Evolutionary conservation across 2,113 vertebrate genomes (phyloP), one percentile per base, ranked within the genome.

Genomic region (Centropus bengalensis): DNA sequence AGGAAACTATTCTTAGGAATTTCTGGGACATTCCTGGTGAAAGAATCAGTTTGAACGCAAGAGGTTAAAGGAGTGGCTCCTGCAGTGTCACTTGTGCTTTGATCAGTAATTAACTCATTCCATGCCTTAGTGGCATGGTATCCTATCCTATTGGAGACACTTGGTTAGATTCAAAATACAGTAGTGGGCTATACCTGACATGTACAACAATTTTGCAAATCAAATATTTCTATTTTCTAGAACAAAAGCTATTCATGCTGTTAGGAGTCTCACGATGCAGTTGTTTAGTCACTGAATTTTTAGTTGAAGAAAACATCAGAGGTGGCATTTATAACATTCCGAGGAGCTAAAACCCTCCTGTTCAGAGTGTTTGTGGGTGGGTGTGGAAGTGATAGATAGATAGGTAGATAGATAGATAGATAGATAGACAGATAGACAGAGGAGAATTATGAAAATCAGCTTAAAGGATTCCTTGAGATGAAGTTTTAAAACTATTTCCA

Each of bases 31-130:
- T 12, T n/a, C 5, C 1, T 56, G 55, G 8, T 82, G 56, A 55
- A 70, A 58, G 12, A 45, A 55, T 44, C 14, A 28, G 30, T 19
- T 55, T 45, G 55, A 82, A 36, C 12, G 8, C n/a, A 82, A 47
- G 16, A 14, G 26, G 10, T 12, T 91, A 62, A 52, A 52, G 56
- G 60, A 44, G 5, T 70, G 42, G 10, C 52, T 79, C 32, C 42
- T 33, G 5, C 0, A 1, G 8, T 47, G 27, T 63, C 0, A 0
- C 16, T 87, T 69, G 24, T 64, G n/a, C 54, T 78, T 79, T 40
- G 26, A 14, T 26, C 27, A 73, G 36, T 52, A 60, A 56, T 85
- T 30, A 42, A 19, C 27, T 75, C 22, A 18, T 66, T 54, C 40
- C 23, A 17, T 47, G 52, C 14, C 36, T 20, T 23, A 12, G 24